A percentile compares a stretch with the other conserved stretches of the same genome.
These are phyloP conservation scores for Neodiprion virginianus DNA, from an alignment of 1,140 invertebrate species.

Conservation along the genomic window DNA sequence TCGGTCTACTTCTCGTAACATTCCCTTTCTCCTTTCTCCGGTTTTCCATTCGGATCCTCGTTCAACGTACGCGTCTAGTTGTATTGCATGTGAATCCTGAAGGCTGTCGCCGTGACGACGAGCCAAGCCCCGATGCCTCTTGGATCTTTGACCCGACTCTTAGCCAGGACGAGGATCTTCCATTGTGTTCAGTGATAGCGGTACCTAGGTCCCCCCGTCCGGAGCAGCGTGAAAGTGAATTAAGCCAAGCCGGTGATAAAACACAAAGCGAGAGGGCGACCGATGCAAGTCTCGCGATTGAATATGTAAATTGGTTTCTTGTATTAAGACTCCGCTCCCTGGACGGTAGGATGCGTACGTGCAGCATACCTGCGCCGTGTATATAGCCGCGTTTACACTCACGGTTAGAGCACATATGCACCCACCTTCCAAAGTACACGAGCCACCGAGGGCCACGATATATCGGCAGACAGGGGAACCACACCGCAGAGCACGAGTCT, in stretches of 20 bases:
- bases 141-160: not conserved
- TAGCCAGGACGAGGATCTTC: not conserved
- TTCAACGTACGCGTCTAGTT: no score
- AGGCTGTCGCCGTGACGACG: no score
- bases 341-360: not conserved
- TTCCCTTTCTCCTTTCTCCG: no score
- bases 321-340: conserved; percentile 1
- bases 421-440: no score
- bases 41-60: no score
- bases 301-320: conserved; percentile 8
- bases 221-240: not conserved
- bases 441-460: no score
- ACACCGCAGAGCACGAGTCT: not conserved
- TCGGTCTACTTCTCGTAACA: no score
- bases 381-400: not conserved
- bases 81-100: no score
- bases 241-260: not conserved
- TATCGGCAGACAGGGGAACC: no score
- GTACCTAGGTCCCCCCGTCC: not conserved
- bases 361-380: not conserved
- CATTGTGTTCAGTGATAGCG: conserved; percentile 2
- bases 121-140: not conserved
- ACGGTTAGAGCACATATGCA: not conserved
- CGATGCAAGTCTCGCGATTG: not conserved
- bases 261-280: conserved; percentile 1